Conservation (phyloP, 2,113 vertebrate species). For the Pygoscelis adeliae region DNA sequence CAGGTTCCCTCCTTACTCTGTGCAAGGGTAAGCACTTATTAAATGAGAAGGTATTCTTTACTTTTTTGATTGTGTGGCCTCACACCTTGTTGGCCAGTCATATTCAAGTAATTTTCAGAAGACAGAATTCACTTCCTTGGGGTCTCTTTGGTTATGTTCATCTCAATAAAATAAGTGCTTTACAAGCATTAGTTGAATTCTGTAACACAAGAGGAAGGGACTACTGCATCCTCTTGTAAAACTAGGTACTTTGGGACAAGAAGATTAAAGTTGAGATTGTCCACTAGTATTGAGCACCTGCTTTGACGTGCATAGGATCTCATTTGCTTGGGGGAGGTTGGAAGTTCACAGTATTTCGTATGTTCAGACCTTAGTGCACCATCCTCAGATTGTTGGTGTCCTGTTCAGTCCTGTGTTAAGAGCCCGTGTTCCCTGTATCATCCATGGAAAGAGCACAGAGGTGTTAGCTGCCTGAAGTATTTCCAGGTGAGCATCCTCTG, state of each 20-base stretch:
- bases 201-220: not conserved
- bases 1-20: not conserved
- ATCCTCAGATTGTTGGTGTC: not conserved
- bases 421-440: accelerated
- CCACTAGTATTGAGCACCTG: not conserved
- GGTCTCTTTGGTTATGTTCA: not conserved
- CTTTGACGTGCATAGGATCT: not conserved
- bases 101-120: not conserved
- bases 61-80: not conserved
- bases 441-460: not conserved
- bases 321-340: not conserved
- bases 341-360: not conserved
- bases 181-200: not conserved
- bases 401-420: not conserved
- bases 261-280: not conserved
- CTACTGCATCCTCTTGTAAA: not conserved
- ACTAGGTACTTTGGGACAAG: not conserved
- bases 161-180: not conserved
- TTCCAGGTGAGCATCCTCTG: not conserved
- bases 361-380: not conserved
- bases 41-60: not conserved
- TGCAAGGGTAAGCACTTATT: not conserved
- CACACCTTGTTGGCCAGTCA: not conserved
- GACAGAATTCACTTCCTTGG: not conserved
- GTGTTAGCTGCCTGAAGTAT: not conserved